Base-by-base conservation (phyloP, 2,113 vertebrate genomes). In the Cyprinodon brontotheroides region DNA sequence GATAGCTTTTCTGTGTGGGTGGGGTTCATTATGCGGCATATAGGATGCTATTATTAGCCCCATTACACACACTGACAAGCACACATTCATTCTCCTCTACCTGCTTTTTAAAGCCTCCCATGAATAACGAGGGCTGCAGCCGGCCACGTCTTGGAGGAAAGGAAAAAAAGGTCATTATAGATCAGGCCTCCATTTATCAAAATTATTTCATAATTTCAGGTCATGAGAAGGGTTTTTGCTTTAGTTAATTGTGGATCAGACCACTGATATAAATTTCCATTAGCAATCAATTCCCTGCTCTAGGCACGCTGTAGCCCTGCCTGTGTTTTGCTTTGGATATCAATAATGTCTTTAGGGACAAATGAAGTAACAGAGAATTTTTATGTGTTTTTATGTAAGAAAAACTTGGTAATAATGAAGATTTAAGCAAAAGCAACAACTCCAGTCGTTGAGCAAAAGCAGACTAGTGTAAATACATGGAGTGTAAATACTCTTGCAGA, bases 11-110 rank as follows among this genome's bases (percentile, higher is more conserved):
- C 83, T 61, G 65, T 66, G 82, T 81, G 81, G 86, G 88, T 82
- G 87, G 79, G 83, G 85, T 90, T 93, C 87, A 94, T 93, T 93
- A 93, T 93, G 90, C 90, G 72, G 84, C 60, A 65, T 80, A 77
- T 81, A 84, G 90, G 90, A 92, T 82, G 88, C 92, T 92, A 93
- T 95, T 94, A 94, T 93, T 91, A 92, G 93, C 86, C 87, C 92
- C 93, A 95, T 95, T 95, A 94, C 92, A 90, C 93, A 93, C 91
- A 86, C 80, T 93, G 93, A 94, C 92, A 93, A 92, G 83, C 66
- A 60, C 86, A 89, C 93, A 93, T 95, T 93, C 85, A 93, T 94
- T 93, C 90, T 92, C 86, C 88, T 81, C 86, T 92, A 93, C 92
- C 92, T 93, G 92, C 92, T 93, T 91, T 94, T 92, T 92, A 93